Evolutionary conservation across 2,113 vertebrate genomes (phyloP).

Genomic region (Pterophyllum scalare): DNA sequence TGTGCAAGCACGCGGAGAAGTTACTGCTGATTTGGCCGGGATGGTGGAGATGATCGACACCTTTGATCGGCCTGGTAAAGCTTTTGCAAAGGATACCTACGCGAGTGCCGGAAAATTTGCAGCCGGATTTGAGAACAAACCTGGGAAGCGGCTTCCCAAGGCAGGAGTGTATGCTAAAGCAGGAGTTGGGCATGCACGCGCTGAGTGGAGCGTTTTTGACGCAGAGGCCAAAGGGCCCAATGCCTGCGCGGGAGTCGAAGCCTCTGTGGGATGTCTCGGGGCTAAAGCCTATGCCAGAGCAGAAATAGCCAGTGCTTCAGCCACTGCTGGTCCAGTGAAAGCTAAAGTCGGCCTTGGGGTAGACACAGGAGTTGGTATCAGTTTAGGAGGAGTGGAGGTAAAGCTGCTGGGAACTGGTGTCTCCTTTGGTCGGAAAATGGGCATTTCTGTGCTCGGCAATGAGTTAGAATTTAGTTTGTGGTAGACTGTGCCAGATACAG

Average conservation of each 20-base stretch:
- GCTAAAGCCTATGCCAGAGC: neutral
- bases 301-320: neutral
- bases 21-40: fast-evolving
- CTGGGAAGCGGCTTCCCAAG: neutral
- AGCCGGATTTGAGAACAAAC: neutral
- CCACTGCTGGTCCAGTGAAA: neutral
- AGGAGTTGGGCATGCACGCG: neutral
- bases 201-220: fast-evolving
- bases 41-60: neutral
- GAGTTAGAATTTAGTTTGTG: neutral
- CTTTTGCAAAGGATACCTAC: fast-evolving
- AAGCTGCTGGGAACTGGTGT: neutral
- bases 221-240: slow-evolving; percentile 26
- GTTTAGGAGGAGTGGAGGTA: fast-evolving
- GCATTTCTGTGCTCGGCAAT: neutral
- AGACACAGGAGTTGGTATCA: neutral
- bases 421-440: fast-evolving
- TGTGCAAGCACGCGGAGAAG: fast-evolving
- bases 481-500: neutral
- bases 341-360: neutral
- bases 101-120: fast-evolving
- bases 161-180: neutral
- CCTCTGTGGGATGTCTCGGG: fast-evolving
- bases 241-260: neutral
- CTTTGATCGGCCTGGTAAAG: neutral